phyloP scores from a whole-genome alignment of 2,113 vertebrate genomes.

The Alexandromys fortis region DNA sequence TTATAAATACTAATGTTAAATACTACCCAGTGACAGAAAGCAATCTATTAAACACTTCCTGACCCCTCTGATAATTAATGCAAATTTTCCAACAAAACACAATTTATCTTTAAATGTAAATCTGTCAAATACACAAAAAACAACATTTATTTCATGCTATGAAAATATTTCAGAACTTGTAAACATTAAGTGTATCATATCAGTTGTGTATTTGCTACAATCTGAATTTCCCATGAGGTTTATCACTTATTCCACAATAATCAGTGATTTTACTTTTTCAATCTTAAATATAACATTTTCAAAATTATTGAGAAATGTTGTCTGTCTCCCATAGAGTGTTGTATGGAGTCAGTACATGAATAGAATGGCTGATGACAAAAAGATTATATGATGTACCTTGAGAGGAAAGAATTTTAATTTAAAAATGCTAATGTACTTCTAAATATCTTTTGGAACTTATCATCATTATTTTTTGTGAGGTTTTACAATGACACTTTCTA shows the following conservation, averaged over 20 bases:
- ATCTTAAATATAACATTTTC: not conserved
- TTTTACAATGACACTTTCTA: not conserved
- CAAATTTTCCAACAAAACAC: not conserved
- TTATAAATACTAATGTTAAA: not conserved
- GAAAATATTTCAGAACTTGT: constrained; percentile 3
- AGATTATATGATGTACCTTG: not conserved
- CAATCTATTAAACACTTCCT: not conserved
- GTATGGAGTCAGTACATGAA: not conserved
- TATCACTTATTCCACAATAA: not conserved
- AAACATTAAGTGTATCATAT: not conserved
- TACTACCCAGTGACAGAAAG: not conserved
- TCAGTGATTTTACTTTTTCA: not conserved
- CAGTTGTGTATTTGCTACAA: not conserved
- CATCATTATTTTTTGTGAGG: not conserved
- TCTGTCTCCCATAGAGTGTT: not conserved
- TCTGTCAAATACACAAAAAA: not conserved
- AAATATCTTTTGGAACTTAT: not conserved
- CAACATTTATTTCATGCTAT: not conserved
- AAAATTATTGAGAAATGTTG: not conserved
- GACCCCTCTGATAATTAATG: not conserved
- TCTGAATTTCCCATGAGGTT: not conserved
- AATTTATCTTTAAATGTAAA: constrained; percentile 3
- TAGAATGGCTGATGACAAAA: not conserved
- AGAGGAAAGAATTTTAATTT: not conserved
- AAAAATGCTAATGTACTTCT: not conserved